Conservation (phyloP, 2,888 invertebrate genomes). For the Epinotia demarniana region DNA sequence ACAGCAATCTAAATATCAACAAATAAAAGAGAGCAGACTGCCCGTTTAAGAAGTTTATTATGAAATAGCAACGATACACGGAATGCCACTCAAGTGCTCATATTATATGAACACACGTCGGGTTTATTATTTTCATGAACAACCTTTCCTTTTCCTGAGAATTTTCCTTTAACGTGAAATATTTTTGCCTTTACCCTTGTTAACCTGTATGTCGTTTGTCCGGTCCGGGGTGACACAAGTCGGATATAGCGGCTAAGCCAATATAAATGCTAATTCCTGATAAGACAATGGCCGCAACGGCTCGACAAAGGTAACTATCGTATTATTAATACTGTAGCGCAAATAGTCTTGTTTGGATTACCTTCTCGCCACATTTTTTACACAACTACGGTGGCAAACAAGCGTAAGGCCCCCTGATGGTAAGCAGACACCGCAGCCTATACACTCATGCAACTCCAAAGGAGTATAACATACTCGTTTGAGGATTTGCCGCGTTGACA, state of each 20-base stretch:
- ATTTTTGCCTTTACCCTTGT: conserved; percentile 30
- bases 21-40: neutral
- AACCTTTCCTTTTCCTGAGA: too few species aligned
- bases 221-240: conserved; percentile 54
- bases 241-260: conserved; percentile 59
- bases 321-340: conserved; percentile 12
- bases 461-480: too few species aligned
- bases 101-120: neutral
- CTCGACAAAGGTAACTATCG: conserved; percentile 33
- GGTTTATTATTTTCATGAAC: neutral
- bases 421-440: too few species aligned
- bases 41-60: neutral
- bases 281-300: conserved; percentile 51
- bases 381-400: too few species aligned
- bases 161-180: conserved; percentile 4
- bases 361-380: neutral
- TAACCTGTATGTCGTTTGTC: conserved; percentile 22
- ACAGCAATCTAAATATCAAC: neutral
- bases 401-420: too few species aligned
- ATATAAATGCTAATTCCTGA: conserved; percentile 78
- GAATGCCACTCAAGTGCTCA: neutral
- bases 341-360: neutral
- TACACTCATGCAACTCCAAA: too few species aligned
- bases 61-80: neutral
- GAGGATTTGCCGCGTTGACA: too few species aligned